Evolutionary conservation across 1,140 invertebrate genomes (phyloP), one percentile per base, ranked within the genome.

Genomic region (Papilio aristodemus): DNA sequence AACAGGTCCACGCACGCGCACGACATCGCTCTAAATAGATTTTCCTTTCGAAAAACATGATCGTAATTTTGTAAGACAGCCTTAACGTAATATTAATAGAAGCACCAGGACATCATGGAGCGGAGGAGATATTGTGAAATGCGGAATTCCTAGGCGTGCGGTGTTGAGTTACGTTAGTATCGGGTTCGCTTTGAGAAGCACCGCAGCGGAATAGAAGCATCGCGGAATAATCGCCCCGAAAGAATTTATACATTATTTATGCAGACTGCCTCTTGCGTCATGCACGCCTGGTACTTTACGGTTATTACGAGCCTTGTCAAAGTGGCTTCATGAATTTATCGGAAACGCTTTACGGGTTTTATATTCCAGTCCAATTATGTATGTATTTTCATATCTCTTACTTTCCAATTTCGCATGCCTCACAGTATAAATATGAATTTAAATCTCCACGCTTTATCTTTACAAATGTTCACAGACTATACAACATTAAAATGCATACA

Each of bases 171-270:
- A 84, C 84, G 78, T 75, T 64, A 67, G 79, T 83, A 84, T 87
- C 85, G 74, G 75, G 86, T 86, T 86, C 79, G 75, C 86, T 88
- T 88, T 88, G 86, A 85, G 78, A 81, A 70, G 80, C 85, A 82
- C 86, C 86, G 86, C 84, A 68, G 78, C 76, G 84, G 82, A 85
- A 87, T 86, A 74, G 78, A 77, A 83, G 80, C 81, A 80, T 79
- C 82, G 74, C 71, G 66, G 72, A 70, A 78, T 76, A 73, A 74
- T 73, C 74, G 71, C 76, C 72, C 73, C 78, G 73, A 80, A 84
- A 80, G 81, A 84, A 81, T 83, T 84, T 83, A 80, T 81, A 85
- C 79, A 79, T 81, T 84, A 84, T 85, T 85, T 81, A 83, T 85
- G 76, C 80, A 73, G 74, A 76, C 73, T 74, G 79, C 79, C 77